Evolutionary conservation across 1,140 invertebrate genomes (phyloP).

Genomic region (Carcinoscorpius rotundicauda): DNA sequence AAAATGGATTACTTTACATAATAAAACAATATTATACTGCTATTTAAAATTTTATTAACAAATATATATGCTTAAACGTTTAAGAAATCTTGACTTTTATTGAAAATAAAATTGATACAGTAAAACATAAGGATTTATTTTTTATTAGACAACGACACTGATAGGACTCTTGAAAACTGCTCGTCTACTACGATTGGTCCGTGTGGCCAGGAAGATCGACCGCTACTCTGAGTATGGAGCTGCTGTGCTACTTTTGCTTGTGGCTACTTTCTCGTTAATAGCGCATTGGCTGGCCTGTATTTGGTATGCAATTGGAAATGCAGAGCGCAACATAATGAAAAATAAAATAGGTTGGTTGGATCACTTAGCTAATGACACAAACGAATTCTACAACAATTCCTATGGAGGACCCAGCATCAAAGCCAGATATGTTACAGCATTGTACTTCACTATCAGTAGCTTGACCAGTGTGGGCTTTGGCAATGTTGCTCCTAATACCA

Average conservation of each 20-base stretch:
- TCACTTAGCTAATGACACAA: conserved; percentile 74
- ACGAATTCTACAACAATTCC: conserved; percentile 67
- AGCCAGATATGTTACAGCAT: conserved; percentile 54
- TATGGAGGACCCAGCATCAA: conserved; percentile 60
- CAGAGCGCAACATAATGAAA: conserved; percentile 60
- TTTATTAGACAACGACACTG: conserved; percentile 83
- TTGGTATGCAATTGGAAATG: conserved; percentile 96
- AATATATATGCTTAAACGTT: no score
- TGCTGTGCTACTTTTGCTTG: conserved; percentile 85
- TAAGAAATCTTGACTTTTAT: no score
- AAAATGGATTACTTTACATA: no score
- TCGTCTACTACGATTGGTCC: conserved; percentile 77
- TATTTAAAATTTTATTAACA: no score
- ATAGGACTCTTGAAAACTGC: conserved; percentile 96
- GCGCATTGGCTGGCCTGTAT: conserved; percentile 99
- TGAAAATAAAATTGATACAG: no score
- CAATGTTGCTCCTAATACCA: conserved; percentile 93
- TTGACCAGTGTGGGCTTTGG: conserved; percentile 97
- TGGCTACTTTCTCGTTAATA: conserved; percentile 95
- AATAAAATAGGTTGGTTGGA: conserved; percentile 85
- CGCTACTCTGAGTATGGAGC: conserved; percentile 97
- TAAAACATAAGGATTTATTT: background rate
- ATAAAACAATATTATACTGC: no score
- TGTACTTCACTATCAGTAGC: conserved; percentile 97
- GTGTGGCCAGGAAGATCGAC: conserved; percentile 94